Percentiles rank a stretch among this genome's conserved stretches.
Evolutionary conservation across 2,113 vertebrate species (phyloP).

Genomic region (Austrofundulus limnaeus): DNA sequence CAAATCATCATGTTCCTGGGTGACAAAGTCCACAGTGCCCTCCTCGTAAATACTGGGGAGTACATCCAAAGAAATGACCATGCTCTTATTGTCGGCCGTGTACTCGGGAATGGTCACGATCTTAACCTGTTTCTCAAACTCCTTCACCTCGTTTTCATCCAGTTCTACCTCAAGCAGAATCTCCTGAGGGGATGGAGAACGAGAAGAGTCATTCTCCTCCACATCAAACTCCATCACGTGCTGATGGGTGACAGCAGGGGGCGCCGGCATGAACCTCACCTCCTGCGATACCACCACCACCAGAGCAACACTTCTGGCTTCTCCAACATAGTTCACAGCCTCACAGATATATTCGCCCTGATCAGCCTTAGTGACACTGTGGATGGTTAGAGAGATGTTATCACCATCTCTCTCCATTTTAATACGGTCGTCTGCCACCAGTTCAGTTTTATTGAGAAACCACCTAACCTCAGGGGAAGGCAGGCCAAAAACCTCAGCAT

Average conservation of each 20-base stretch:
- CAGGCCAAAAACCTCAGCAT: constrained; percentile 88
- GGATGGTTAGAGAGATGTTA: constrained; percentile 83
- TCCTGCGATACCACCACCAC: constrained; percentile 87
- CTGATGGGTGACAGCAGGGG: constrained; percentile 92
- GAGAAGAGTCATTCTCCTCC: constrained; percentile 87
- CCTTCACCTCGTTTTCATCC: constrained; percentile 94
- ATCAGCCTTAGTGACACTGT: constrained; percentile 80
- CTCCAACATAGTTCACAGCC: constrained; percentile 91
- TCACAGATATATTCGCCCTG: constrained; percentile 93
- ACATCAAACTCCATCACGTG: constrained; percentile 96
- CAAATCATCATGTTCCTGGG: constrained; percentile 83
- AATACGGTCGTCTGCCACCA: constrained; percentile 80
- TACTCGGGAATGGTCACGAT: constrained; percentile 95
- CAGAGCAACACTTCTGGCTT: constrained; percentile 88
- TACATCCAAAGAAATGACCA: constrained; percentile 95
- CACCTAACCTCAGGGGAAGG: constrained; percentile 92
- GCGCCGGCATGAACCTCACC: constrained; percentile 81
- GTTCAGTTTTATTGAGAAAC: constrained; percentile 88
- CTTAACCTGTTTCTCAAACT: constrained; percentile 98
- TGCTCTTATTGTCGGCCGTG: constrained; percentile 91
- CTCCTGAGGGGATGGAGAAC: constrained; percentile 96
- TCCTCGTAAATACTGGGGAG: constrained; percentile 88
- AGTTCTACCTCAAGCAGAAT: constrained; percentile 95
- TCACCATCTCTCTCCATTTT: constrained; percentile 85
- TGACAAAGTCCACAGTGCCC: constrained; percentile 76